These are phyloP conservation scores for Vanacampus margaritifer DNA, from an alignment of 2,113 vertebrate species.

Conservation along the genomic window DNA sequence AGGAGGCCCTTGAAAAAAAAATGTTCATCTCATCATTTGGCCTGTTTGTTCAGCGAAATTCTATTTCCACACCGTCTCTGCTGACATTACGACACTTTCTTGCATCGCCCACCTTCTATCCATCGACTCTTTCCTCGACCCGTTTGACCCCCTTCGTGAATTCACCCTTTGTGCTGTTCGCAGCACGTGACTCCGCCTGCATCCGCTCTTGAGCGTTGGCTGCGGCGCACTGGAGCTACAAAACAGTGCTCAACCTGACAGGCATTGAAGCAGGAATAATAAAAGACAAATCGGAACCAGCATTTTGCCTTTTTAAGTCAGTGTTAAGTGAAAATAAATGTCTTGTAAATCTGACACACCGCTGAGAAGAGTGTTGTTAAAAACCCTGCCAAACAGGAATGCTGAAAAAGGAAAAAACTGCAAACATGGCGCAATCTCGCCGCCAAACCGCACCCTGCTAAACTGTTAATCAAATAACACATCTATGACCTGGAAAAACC, in stretches of 20 bases:
- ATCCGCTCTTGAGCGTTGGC: slow-evolving; percentile 38
- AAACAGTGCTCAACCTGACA: slow-evolving; percentile 12
- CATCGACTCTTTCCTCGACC: background rate
- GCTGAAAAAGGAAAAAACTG: too few relatives aligned
- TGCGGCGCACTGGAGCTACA: slow-evolving; percentile 9
- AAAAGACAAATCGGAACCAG: slow-evolving; percentile 21
- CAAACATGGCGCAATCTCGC: too few relatives aligned
- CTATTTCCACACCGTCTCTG: slow-evolving; percentile 39
- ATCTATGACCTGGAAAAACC: background rate
- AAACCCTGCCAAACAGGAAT: too few relatives aligned
- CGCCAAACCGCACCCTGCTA: background rate
- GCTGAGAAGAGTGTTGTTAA: too few relatives aligned
- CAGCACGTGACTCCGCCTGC: slow-evolving; percentile 19
- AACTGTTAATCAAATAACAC: background rate
- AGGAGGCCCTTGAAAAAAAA: slow-evolving; percentile 14
- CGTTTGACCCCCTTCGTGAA: slow-evolving; percentile 31
- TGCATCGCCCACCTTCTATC: background rate
- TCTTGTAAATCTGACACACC: too few relatives aligned
- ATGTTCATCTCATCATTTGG: slow-evolving; percentile 18
- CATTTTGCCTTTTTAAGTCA: background rate
- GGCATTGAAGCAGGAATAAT: slow-evolving; percentile 10
- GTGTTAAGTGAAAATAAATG: background rate
- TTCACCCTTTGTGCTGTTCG: slow-evolving; percentile 41
- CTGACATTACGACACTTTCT: slow-evolving; percentile 38
- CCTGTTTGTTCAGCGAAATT: slow-evolving; percentile 5